Evolutionary conservation across 2,113 vertebrate species (phyloP), one percentile per base, ranked within the genome.

Genomic region (Mormoops blainvillei): DNA sequence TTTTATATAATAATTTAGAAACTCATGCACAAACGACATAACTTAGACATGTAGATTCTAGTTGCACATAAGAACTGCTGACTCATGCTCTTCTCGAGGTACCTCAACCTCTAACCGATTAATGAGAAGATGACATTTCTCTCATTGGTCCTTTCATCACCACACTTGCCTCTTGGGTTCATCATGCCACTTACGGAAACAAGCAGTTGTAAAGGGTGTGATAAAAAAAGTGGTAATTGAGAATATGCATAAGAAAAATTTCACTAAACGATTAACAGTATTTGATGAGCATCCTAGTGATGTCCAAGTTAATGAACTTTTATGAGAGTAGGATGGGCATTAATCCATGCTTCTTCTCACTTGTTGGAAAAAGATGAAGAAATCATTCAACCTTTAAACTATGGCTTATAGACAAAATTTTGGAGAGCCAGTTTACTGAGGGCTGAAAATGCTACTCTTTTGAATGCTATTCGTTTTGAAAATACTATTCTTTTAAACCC

Each of bases 331-430:
- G 2, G 7, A 1, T 77, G 41, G n/a, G 6, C 28, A 71, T 87
- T 87, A 38, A 76, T 76, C 31, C 50, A 2, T 68, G n/a, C 24
- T 78, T 63, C n/a, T 76, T 70, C n/a, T 89, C 26, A 91, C 8
- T 3, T 91, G 61, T 94, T 15, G 33, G 38, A 63, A 88, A 94
- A 91, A 94, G 87, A 89, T 36, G 33, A 87, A 91, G 63, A 90
- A 50, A 71, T 10, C 11, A 19, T 91, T 81, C 63, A 91, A 50
- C 24, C 28, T 41, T 83, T 36, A 26, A 92, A 63, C 26, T 56
- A 18, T 83, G 33, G 24, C 43, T 80, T 89, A 33, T 70, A 58
- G 38, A 14, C 77, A 71, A 9, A 38, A 65, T 70, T 73, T 89
- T 33, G 67, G 36, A 78, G 26, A 24, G 22, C 28, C 33, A 89